Base-by-base conservation (phyloP, 2,888 invertebrate genomes). In the Drosophila dives region DNA sequence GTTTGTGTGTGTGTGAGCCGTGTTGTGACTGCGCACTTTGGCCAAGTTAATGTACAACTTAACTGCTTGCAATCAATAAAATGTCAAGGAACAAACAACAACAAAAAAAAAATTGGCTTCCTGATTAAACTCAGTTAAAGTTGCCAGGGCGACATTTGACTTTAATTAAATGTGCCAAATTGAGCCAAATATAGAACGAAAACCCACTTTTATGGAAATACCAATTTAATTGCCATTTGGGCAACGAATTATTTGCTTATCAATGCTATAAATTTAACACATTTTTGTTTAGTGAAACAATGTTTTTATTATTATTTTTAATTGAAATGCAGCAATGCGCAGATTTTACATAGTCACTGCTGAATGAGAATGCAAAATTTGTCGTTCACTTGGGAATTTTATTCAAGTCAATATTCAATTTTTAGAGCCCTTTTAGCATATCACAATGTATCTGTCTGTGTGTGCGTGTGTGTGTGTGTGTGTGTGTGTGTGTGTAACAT, bases 51-150 rank as follows among this genome's bases (percentile, higher is more conserved):
- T 81, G 73, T 69, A 59, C 71, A 62, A 77, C 69, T 66, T 72
- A 74, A 79, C 72, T 69, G 67, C 54, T 62, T 72, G 76, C 79
- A 82, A 79, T 81, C 79, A 82, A 79, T 81, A 79, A 79, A 74
- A 72, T 69, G 82, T 81, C 82, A 81, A 32, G 40, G 32, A 56
- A 56, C 40, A 56, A 32, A 29, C 15, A 54, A 54, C 11, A 17
- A 26, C 26, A 54, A 23, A n/a, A 17, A 54, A 51, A n/a, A 50
- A 51, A 33, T 17, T 20, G 20, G 32, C 29, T 56, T 42, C 15
- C 56, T 42, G 56, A 56, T 42, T 56, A 56, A 56, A 56, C 40
- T 29, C 56, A 32, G 56, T 32, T 56, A 42, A 42, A 15, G 56
- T 56, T 56, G 56, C 32, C 32, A 60, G 15, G 69, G 55, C 65